These are phyloP conservation scores for Drosophila lutescens DNA, from an alignment of 2,888 invertebrate genomes.

Conservation along the genomic window DNA sequence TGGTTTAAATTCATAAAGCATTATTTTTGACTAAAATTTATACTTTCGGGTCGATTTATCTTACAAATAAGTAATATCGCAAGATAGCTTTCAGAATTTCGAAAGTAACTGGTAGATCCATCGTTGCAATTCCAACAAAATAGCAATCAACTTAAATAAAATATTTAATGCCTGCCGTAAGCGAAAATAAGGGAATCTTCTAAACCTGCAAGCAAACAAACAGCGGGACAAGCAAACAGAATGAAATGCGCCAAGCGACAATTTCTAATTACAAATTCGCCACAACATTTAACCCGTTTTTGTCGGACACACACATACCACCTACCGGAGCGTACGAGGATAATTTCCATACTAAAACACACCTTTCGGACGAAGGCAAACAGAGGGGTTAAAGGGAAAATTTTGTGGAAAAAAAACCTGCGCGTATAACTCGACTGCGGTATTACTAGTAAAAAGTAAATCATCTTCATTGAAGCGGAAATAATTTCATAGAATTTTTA, in stretches of 20 bases:
- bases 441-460: neutral
- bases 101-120: neutral
- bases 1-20: neutral
- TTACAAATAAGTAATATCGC: neutral
- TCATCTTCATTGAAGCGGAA: neutral
- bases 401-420: constrained; percentile 13
- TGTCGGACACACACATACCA: constrained; percentile 45
- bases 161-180: constrained; percentile 38
- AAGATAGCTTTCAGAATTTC: neutral
- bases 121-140: constrained; percentile 2
- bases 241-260: constrained; percentile 77
- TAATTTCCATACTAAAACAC: constrained; percentile 43
- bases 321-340: constrained; percentile 26
- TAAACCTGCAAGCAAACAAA: constrained; percentile 33
- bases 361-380: constrained; percentile 43
- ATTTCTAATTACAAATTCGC: constrained; percentile 83
- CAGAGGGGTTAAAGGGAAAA: constrained; percentile 25
- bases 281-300: constrained; percentile 80
- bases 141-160: constrained; percentile 37
- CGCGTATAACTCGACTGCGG: neutral
- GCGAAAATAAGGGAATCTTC: constrained; percentile 40
- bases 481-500: too few relatives aligned
- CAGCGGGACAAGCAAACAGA: constrained; percentile 62
- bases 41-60: neutral
- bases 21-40: neutral